A percentile compares a stretch with the other conserved stretches of the same genome.
Evolutionary conservation across 2,888 invertebrate genomes (phyloP).

Genomic region (Lamellibrachia columna): DNA sequence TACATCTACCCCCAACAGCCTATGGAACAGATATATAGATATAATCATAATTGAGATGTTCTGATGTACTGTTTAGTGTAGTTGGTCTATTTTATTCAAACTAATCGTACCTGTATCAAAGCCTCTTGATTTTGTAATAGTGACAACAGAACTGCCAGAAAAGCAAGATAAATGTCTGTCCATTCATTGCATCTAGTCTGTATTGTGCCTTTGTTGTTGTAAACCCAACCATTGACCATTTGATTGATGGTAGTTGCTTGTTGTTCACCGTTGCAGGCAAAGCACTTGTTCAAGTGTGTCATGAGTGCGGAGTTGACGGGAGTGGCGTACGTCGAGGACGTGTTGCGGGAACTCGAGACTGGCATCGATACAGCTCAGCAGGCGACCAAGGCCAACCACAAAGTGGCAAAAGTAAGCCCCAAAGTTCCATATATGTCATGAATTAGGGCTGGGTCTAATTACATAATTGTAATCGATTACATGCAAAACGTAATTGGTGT

Average conservation of each 20-base stretch:
- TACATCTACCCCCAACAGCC: too few species aligned
- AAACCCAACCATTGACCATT: background rate
- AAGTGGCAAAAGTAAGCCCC: constrained; percentile 82
- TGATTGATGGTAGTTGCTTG: background rate
- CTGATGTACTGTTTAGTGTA: background rate
- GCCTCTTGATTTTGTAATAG: background rate
- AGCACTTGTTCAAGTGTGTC: constrained; percentile 83
- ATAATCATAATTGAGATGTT: background rate
- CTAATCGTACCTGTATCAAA: background rate
- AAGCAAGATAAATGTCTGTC: background rate
- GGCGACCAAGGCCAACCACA: constrained; percentile 83
- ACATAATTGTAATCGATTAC: background rate
- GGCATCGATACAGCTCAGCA: constrained; percentile 79
- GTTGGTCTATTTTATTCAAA: background rate
- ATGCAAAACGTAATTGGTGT: too few species aligned
- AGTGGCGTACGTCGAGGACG: constrained; percentile 80
- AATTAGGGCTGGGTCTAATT: background rate
- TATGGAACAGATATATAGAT: too few species aligned
- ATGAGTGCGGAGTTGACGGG: constrained; percentile 78
- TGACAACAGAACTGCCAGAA: background rate
- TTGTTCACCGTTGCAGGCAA: constrained; percentile 71
- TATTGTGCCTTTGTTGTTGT: background rate
- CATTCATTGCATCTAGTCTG: background rate
- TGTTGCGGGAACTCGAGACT: constrained; percentile 80
- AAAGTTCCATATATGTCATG: background rate